These are phyloP conservation scores for Elephantulus edwardii DNA, from an alignment of 2,113 vertebrate species.

Conservation along the genomic window DNA sequence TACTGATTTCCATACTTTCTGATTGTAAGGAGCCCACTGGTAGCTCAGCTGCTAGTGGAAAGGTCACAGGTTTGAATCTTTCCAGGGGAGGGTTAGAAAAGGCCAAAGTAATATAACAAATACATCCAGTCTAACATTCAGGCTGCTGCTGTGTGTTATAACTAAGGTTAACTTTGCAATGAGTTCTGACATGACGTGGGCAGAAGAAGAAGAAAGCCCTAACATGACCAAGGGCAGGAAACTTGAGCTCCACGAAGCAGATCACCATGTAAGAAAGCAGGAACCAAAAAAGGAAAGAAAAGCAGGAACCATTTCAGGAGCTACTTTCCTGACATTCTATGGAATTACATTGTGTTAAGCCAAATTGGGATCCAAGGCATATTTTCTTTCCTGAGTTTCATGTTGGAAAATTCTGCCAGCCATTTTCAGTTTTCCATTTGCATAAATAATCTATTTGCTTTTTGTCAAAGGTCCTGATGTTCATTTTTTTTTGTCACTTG, in stretches of 20 bases:
- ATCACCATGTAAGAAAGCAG: accelerated
- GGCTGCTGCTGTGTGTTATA: background rate
- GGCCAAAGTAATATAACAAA: background rate
- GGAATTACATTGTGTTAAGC: background rate
- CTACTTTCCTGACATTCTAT: background rate
- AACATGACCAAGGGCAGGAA: accelerated
- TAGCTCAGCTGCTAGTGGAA: background rate
- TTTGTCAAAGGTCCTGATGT: background rate
- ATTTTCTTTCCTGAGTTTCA: background rate
- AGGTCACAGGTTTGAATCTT: background rate
- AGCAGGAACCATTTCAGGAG: accelerated
- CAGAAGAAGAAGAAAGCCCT: background rate
- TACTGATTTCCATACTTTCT: accelerated
- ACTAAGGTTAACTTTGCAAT: accelerated
- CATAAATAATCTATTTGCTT: background rate
- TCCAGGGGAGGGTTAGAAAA: background rate
- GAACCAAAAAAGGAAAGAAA: too few species aligned
- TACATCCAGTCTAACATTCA: background rate
- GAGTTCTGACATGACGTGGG: accelerated
- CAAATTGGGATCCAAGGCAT: too few species aligned
- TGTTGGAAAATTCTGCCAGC: background rate
- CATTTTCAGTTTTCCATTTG: background rate
- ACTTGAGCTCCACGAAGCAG: accelerated
- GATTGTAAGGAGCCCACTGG: background rate
- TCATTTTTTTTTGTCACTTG: background rate